phyloP scores from a whole-genome alignment of 2,888 invertebrate genomes.

The Dynastes hyllus region DNA sequence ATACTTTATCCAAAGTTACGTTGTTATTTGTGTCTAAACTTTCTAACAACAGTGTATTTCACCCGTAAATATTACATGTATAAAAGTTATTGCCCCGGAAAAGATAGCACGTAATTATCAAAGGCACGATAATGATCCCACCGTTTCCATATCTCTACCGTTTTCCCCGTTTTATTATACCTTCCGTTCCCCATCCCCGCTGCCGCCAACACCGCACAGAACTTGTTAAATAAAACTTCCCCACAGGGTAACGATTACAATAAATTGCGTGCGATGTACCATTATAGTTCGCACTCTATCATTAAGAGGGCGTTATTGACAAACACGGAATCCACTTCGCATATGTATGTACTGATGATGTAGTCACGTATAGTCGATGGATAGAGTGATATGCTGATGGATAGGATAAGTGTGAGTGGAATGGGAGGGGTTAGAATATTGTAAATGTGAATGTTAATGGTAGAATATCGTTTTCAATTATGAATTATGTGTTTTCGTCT shows the following conservation, averaged over 20 bases:
- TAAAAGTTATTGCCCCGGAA: constrained; percentile 1
- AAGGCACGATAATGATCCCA: constrained; percentile 20
- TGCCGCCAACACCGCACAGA: not conserved
- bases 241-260: constrained; percentile 21
- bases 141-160: not conserved
- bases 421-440: no score
- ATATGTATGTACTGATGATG: constrained; percentile 4
- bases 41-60: not conserved
- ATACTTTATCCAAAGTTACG: no score
- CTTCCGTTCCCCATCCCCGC: not conserved
- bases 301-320: constrained; percentile 23
- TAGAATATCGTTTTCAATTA: no score
- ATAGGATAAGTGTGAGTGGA: no score
- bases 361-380: not conserved
- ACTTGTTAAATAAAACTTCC: constrained; percentile 37
- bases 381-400: no score
- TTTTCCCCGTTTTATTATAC: not conserved
- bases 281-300: constrained; percentile 25
- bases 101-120: constrained; percentile 30
- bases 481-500: no score
- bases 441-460: no score
- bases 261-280: constrained; percentile 16
- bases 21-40: not conserved
- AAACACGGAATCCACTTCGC: constrained; percentile 7
- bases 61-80: not conserved